Base-by-base conservation (phyloP, 1,140 invertebrate species). In the Drosophila baimaii region DNA sequence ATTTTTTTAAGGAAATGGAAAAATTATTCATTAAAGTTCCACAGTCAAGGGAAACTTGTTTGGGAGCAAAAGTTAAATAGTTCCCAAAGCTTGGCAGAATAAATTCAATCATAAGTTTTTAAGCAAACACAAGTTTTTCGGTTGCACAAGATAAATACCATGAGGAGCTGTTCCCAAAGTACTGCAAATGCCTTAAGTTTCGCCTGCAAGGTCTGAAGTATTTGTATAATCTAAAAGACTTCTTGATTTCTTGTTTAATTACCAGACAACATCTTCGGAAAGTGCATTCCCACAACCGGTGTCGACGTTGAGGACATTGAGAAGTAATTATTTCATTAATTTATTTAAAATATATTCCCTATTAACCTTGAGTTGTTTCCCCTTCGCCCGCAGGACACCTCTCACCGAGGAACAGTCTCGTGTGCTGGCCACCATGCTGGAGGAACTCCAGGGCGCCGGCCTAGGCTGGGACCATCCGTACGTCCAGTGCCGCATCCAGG, bases 211-310 rank as follows among this genome's bases (percentile, higher is more conserved):
- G 8, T 8, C 5, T n/a, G 2, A 7, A 21, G 1, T n/a, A 31
- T 15, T 35, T 25, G 12, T 21, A 15, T 21, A 52, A 52, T 21
- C 13, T 52, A 33, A 52, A 47, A 39, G 13, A 12, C 17, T 5
- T 43, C 6, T 37, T 15, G 27, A n/a, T n/a, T 15, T 49, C n/a
- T 72, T 77, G 0, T 23, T n/a, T 41, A 13, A 15, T 21, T 93
- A 94, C 37, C 92, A 97, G 97, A 98, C 93, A 94, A 95, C 82
- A 96, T 95, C 62, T 97, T 98, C 91, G 96, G 96, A 64, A 94
- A 95, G 86, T 98, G 97, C 92, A 93, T 97, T 73, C 93, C 94
- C 52, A 91, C 94, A 17, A 94, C 94, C 71, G 94, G 93, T 72
- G 92, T 93, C 13, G 93, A 95, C 65, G 79, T 94, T 39, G 93